Conservation (phyloP, 2,113 vertebrate species). For the Engystomops pustulosus region DNA sequence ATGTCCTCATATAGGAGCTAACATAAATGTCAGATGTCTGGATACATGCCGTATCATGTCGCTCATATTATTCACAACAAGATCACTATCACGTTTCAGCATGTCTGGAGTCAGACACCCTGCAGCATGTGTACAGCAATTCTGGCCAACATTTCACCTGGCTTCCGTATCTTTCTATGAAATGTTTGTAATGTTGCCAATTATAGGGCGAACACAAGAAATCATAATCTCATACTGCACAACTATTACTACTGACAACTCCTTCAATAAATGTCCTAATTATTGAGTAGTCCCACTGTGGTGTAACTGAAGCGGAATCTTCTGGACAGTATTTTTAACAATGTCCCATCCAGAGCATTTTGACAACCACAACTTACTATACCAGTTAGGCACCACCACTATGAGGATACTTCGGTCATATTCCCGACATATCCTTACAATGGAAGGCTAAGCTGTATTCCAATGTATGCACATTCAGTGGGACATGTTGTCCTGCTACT, state of each 20-base stretch:
- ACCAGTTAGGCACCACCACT: too few species aligned
- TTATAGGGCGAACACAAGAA: not conserved
- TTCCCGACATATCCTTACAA: too few species aligned
- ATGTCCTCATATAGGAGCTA: constrained; percentile 23
- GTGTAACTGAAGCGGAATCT: not conserved
- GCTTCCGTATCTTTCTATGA: not conserved
- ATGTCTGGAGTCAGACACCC: constrained; percentile 36
- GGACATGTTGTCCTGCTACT: too few species aligned
- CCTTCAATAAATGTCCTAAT: not conserved
- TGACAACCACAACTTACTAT: too few species aligned
- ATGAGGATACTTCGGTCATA: too few species aligned
- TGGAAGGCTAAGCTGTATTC: too few species aligned
- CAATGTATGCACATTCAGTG: too few species aligned
- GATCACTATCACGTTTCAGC: constrained; percentile 45
- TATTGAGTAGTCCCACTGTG: not conserved
- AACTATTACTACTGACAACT: not conserved
- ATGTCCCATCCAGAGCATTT: not conserved
- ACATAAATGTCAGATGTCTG: constrained; percentile 51
- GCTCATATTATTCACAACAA: constrained; percentile 41
- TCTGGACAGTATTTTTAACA: not conserved
- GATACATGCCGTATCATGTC: constrained; percentile 30
- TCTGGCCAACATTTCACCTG: not conserved
- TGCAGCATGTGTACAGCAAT: not conserved
- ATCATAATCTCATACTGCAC: not conserved
- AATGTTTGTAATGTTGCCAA: not conserved